Conservation (phyloP, 2,797 vertebrate species). For the Sebastes elongatus region DNA sequence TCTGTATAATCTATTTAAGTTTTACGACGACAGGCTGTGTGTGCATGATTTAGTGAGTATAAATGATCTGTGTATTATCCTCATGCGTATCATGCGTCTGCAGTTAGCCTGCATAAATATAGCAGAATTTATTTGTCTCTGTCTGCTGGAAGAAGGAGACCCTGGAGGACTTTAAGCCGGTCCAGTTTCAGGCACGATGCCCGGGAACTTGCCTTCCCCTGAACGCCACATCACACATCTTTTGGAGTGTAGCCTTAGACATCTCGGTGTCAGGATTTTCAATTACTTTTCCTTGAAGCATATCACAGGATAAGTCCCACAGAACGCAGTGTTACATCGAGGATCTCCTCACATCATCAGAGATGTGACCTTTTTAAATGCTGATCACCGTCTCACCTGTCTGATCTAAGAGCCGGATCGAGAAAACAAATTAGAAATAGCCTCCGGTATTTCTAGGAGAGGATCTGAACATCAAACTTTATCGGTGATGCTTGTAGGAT, state of each 20-base stretch:
- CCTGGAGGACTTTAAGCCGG: constrained; percentile 11
- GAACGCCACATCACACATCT: constrained; percentile 9
- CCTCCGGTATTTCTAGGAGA: neutral
- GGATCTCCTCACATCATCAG: neutral
- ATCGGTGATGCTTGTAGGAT: neutral
- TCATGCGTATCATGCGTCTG: constrained; percentile 24
- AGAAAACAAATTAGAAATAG: constrained; percentile 1
- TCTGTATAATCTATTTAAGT: constrained; percentile 12
- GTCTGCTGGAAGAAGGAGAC: constrained; percentile 11
- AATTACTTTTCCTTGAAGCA: constrained; percentile 16
- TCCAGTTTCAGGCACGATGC: neutral
- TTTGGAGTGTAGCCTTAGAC: neutral
- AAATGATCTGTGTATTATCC: constrained; percentile 35
- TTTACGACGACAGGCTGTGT: neutral
- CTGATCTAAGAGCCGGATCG: neutral
- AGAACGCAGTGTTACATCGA: neutral
- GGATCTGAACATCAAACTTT: neutral
- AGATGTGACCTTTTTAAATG: constrained; percentile 11
- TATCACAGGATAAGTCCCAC: neutral
- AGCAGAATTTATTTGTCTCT: constrained; percentile 26
- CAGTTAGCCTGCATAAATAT: neutral
- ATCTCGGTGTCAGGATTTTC: constrained; percentile 12
- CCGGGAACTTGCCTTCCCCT: neutral
- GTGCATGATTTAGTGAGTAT: constrained; percentile 16
- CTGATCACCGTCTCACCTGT: neutral